A percentile compares a stretch with the other conserved stretches of the same genome.
Conservation (phyloP, 92 coral and sea anemone species). For the Scolanthus callimorphus region DNA sequence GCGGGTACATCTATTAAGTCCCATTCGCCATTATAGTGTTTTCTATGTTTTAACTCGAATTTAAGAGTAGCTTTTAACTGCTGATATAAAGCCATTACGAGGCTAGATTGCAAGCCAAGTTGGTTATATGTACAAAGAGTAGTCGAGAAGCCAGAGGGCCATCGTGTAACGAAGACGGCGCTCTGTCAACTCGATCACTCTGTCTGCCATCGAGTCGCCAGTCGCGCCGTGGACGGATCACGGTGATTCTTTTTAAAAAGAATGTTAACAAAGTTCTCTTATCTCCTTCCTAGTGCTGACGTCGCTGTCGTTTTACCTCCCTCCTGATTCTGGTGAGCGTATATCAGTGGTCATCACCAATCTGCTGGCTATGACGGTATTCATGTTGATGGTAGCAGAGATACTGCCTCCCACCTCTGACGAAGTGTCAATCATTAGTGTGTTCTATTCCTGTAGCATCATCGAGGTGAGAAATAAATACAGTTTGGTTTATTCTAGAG, state of each 20-base stretch:
- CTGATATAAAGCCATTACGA: too few relatives aligned
- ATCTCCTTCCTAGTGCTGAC: slow-evolving; percentile 60
- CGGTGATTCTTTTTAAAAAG: too few relatives aligned
- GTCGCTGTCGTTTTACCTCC: slow-evolving; percentile 86
- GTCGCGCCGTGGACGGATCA: too few relatives aligned
- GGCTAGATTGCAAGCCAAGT: too few relatives aligned
- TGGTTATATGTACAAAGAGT: too few relatives aligned
- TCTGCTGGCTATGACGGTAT: slow-evolving; percentile 93
- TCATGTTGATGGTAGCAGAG: slow-evolving; percentile 92
- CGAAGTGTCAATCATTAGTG: slow-evolving; percentile 87
- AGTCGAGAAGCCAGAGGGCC: too few relatives aligned
- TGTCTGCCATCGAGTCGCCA: too few relatives aligned
- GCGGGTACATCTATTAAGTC: slow-evolving; percentile 76
- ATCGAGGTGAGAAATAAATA: slow-evolving; percentile 96
- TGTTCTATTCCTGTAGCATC: slow-evolving; percentile 84
- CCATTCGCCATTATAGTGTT: slow-evolving; percentile 85
- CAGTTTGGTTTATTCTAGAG: background rate
- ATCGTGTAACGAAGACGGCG: too few relatives aligned
- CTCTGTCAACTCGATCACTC: too few relatives aligned
- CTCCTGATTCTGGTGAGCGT: slow-evolving; percentile 98
- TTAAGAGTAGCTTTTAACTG: too few relatives aligned
- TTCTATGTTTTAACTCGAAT: too few relatives aligned
- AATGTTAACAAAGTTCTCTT: background rate
- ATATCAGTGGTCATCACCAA: slow-evolving; percentile 95
- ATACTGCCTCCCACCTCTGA: slow-evolving; percentile 97